phyloP scores from a whole-genome alignment of 2,113 vertebrate genomes.

The Regulus satrapa region DNA sequence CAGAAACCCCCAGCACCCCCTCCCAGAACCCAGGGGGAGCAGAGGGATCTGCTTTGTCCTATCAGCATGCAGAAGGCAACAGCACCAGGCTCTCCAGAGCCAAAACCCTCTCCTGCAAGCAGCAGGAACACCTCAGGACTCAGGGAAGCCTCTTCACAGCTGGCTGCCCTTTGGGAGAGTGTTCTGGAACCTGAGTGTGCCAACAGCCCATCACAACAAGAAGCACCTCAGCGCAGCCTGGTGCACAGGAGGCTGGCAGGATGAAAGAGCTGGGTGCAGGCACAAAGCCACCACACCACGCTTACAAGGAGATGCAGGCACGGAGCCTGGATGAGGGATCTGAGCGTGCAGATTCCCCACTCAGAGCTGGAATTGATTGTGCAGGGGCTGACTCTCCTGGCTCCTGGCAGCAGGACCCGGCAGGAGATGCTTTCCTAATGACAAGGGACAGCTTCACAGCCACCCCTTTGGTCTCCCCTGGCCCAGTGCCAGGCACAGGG shows the following conservation, averaged over 20 bases:
- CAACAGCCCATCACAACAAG: neutral
- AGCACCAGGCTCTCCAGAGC: neutral
- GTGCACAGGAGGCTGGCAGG: neutral
- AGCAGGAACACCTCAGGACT: neutral
- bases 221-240: neutral
- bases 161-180: neutral
- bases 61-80: neutral
- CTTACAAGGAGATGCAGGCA: neutral
- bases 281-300: neutral
- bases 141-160: neutral
- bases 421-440: neutral
- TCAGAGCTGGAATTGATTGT: neutral
- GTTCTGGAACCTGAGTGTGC: accelerated
- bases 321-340: neutral
- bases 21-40: neutral
- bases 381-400: neutral
- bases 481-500: accelerated
- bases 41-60: neutral
- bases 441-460: neutral
- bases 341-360: neutral
- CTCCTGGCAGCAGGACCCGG: accelerated
- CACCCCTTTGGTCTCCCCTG: neutral
- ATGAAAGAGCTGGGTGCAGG: neutral
- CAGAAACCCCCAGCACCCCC: neutral
- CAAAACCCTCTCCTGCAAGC: neutral